A percentile compares a stretch with the other conserved stretches of the same genome.
These are phyloP conservation scores for Phyllotreta striolata DNA, from an alignment of 2,888 invertebrate genomes.

Conservation along the genomic window DNA sequence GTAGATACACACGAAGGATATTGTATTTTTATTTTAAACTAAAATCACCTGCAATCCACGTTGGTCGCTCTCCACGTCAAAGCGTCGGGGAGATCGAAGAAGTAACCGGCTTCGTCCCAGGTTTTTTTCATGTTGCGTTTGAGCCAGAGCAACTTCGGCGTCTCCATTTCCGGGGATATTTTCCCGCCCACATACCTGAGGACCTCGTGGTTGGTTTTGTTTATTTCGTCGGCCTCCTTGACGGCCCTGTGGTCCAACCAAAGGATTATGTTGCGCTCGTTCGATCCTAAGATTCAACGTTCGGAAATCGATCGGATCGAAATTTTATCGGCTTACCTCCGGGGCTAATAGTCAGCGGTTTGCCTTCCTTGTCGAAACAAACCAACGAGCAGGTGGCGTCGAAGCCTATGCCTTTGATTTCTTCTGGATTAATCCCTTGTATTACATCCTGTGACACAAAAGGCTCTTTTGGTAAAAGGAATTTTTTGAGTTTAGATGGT, in stretches of 20 bases:
- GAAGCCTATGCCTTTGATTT: constrained; percentile 88
- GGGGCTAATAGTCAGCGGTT: constrained; percentile 76
- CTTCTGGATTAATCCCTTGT: constrained; percentile 58
- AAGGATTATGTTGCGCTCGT: constrained; percentile 83
- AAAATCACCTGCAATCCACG: constrained; percentile 67
- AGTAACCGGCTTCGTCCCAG: constrained; percentile 76
- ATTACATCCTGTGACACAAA: constrained; percentile 33
- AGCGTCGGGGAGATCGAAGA: constrained; percentile 94
- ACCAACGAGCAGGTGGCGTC: constrained; percentile 96
- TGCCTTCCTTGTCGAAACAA: constrained; percentile 73
- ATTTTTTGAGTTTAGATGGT: background rate
- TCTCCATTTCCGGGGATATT: constrained; percentile 96
- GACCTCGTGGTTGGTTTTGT: constrained; percentile 75
- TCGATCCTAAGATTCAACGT: constrained; percentile 61
- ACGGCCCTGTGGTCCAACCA: constrained; percentile 94
- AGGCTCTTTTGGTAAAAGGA: background rate
- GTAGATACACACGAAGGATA: background rate
- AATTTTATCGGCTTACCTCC: constrained; percentile 59
- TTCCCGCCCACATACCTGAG: constrained; percentile 89
- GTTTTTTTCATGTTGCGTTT: constrained; percentile 73
- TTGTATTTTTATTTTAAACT: background rate
- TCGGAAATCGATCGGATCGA: background rate
- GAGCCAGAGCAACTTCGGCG: constrained; percentile 93
- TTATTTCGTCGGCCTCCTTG: constrained; percentile 82
- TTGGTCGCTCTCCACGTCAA: constrained; percentile 92